phyloP scores from a whole-genome alignment of 2,888 invertebrate genomes.

The Chalcosyrphus nemorum region DNA sequence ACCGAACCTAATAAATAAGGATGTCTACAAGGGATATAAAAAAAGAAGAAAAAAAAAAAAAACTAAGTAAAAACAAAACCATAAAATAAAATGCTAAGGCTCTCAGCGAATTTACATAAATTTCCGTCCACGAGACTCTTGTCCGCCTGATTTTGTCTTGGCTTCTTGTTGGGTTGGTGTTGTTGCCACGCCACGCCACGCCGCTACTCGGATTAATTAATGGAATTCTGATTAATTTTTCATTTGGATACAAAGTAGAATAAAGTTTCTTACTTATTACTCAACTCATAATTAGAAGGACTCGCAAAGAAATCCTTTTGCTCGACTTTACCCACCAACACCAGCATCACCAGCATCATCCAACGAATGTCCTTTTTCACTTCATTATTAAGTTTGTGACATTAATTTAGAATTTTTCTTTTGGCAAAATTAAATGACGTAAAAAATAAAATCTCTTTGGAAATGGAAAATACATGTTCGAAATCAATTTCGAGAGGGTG shows the following conservation, averaged over 20 bases:
- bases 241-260: slow-evolving; percentile 44
- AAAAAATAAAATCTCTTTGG: slow-evolving; percentile 3
- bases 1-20: slow-evolving; percentile 58
- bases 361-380: background rate
- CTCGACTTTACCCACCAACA: background rate
- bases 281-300: slow-evolving; percentile 42
- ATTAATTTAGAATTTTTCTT: slow-evolving; percentile 10
- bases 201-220: slow-evolving; percentile 45
- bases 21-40: slow-evolving; percentile 48
- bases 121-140: slow-evolving; percentile 29
- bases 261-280: slow-evolving; percentile 55
- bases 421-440: slow-evolving; percentile 3
- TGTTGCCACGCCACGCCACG: too few species aligned
- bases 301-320: slow-evolving; percentile 17
- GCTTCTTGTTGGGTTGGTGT: background rate
- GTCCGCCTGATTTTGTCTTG: slow-evolving; percentile 49
- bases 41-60: background rate
- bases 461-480: slow-evolving; percentile 42
- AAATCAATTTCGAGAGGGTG: slow-evolving; percentile 5
- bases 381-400: slow-evolving; percentile 18
- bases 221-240: slow-evolving; percentile 66
- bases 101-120: slow-evolving; percentile 65
- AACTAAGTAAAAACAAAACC: slow-evolving; percentile 30
- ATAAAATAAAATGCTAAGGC: slow-evolving; percentile 51
- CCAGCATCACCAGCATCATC: background rate